phyloP scores from a whole-genome alignment of 2,113 vertebrate species.

The Nerophis ophidion region DNA sequence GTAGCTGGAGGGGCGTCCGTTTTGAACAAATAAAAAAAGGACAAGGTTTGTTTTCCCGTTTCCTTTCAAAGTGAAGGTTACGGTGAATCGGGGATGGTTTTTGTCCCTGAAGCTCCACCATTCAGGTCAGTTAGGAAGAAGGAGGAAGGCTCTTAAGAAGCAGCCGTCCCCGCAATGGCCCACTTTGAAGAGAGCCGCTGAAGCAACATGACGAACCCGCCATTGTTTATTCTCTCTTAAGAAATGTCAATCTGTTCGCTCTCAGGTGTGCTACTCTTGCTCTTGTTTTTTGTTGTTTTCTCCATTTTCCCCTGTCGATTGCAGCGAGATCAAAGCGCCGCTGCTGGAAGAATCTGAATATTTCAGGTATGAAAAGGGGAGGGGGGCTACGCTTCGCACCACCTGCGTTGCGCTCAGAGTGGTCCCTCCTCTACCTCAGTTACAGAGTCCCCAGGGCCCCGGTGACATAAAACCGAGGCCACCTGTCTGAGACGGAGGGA shows the following conservation, averaged over 20 bases:
- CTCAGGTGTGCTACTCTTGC: conserved; percentile 74
- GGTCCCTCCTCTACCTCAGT: conserved; percentile 66
- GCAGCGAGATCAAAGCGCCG: conserved; percentile 71
- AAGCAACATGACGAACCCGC: conserved; percentile 61
- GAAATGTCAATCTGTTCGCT: conserved; percentile 74
- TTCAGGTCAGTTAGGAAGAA: conserved; percentile 53
- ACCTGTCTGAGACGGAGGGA: conserved; percentile 70
- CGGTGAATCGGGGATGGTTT: neutral
- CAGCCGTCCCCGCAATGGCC: conserved; percentile 54
- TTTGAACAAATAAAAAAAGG: conserved; percentile 17
- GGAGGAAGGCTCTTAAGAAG: conserved; percentile 29
- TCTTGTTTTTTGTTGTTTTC: conserved; percentile 73
- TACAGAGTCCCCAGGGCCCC: conserved; percentile 63
- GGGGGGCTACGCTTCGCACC: conserved; percentile 61
- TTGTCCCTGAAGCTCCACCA: conserved; percentile 42
- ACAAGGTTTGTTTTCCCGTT: conserved; percentile 41
- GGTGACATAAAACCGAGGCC: conserved; percentile 65
- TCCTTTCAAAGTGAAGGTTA: conserved; percentile 20
- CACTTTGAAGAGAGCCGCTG: conserved; percentile 65
- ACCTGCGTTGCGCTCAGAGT: conserved; percentile 66
- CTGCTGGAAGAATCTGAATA: conserved; percentile 72
- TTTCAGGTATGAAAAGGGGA: conserved; percentile 70
- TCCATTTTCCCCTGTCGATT: conserved; percentile 65
- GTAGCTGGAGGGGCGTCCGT: no score
- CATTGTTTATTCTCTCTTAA: conserved; percentile 78